phyloP scores from a whole-genome alignment of 2,888 invertebrate genomes.

The Coleophora flavipennella region DNA sequence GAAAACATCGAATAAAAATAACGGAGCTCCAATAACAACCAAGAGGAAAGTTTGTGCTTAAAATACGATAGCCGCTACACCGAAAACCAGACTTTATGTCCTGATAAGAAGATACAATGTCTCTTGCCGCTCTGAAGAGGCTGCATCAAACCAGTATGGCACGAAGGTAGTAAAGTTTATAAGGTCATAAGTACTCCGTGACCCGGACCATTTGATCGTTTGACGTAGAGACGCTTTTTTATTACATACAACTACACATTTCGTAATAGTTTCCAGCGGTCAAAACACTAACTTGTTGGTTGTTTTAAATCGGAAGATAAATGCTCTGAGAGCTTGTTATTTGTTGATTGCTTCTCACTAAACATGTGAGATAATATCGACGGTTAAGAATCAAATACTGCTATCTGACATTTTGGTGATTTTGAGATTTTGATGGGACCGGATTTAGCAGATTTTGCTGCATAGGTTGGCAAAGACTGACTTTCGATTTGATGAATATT shows the following conservation, averaged over 20 bases:
- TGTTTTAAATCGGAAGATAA: constrained; percentile 2
- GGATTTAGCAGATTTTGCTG: too few relatives aligned
- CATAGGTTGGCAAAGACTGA: too few relatives aligned
- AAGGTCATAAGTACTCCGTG: constrained; percentile 53
- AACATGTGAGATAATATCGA: too few relatives aligned
- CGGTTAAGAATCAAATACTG: too few relatives aligned
- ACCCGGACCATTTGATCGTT: constrained; percentile 38
- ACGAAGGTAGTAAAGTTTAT: constrained; percentile 46
- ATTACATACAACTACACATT: constrained; percentile 14
- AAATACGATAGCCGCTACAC: constrained; percentile 8
- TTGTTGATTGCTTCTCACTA: too few relatives aligned
- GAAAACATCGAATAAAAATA: constrained; percentile 17
- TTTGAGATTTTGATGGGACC: too few relatives aligned
- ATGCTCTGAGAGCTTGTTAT: too few relatives aligned
- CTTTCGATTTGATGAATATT: too few relatives aligned
- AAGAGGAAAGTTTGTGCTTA: constrained; percentile 37
- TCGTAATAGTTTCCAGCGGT: constrained; percentile 24
- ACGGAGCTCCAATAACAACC: constrained; percentile 24
- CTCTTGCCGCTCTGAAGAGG: constrained; percentile 13
- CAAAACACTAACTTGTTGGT: constrained; percentile 5
- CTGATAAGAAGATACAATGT: constrained; percentile 28
- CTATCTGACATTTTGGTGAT: too few relatives aligned
- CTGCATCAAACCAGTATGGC: constrained; percentile 55
- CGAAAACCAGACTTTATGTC: constrained; percentile 27
- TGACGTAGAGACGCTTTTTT: constrained; percentile 36